A percentile compares a stretch with the other conserved stretches of the same genome.
These are phyloP conservation scores for Phengaris arion DNA, from an alignment of 2,888 invertebrate genomes.

Conservation along the genomic window DNA sequence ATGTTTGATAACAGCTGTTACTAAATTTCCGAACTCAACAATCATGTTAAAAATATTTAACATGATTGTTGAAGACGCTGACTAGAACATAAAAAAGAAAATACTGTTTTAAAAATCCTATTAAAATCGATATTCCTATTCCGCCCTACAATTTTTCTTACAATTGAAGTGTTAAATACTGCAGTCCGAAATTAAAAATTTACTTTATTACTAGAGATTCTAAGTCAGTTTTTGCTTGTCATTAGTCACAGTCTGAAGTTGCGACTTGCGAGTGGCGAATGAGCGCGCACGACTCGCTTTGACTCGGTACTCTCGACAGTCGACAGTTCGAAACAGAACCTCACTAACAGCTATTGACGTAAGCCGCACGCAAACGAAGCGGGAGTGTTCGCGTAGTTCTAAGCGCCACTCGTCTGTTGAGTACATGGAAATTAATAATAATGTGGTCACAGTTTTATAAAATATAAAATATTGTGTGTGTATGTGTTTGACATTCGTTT, in stretches of 20 bases:
- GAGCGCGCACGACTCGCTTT: constrained; percentile 7
- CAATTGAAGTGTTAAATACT: background rate
- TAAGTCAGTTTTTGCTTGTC: background rate
- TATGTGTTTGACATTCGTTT: constrained; percentile 40
- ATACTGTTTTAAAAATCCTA: too few relatives aligned
- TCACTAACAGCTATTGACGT: constrained; percentile 32
- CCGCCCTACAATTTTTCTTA: background rate
- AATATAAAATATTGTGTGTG: constrained; percentile 56
- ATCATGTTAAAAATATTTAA: too few relatives aligned
- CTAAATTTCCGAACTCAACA: too few relatives aligned
- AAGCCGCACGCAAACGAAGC: constrained; percentile 30
- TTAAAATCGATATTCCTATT: background rate
- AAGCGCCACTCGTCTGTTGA: constrained; percentile 50
- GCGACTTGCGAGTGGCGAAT: constrained; percentile 11
- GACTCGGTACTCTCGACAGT: background rate
- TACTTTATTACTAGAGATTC: background rate
- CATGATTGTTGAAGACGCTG: too few relatives aligned
- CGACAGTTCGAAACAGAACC: constrained; percentile 16
- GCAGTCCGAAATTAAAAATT: too few relatives aligned
- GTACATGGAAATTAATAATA: constrained; percentile 56
- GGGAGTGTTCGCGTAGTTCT: constrained; percentile 39
- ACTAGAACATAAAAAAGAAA: too few relatives aligned
- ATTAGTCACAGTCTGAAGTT: constrained; percentile 5
- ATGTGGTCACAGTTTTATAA: constrained; percentile 53
- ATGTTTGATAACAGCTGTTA: too few relatives aligned